These are phyloP conservation scores for Diorhabda carinulata DNA, from an alignment of 1,140 invertebrate genomes.

Conservation along the genomic window DNA sequence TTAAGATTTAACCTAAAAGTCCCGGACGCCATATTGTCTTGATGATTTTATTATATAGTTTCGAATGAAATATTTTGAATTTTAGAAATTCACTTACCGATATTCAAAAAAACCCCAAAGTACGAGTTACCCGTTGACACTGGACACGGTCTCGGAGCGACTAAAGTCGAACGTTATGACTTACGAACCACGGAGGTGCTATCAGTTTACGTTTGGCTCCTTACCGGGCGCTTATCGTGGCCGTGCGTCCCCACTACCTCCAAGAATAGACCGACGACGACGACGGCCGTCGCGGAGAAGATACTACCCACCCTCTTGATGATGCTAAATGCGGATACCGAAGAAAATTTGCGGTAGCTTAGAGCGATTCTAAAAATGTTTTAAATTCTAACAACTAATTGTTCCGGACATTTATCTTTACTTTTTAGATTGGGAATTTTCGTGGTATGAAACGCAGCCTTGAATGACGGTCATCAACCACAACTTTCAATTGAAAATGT, in stretches of 20 bases:
- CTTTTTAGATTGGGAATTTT: no score
- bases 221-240: conserved; percentile 39
- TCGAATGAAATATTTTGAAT: no score
- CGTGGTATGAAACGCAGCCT: no score
- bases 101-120: conserved; percentile 18
- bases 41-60: no score
- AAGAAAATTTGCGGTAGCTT: not conserved
- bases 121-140: conserved; percentile 31
- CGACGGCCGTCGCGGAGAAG: conserved; percentile 9
- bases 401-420: no score
- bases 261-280: conserved; percentile 31
- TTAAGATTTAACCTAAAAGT: no score
- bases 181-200: conserved; percentile 36
- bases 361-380: conserved; percentile 33
- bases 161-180: conserved; percentile 32
- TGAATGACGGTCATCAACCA: no score
- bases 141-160: conserved; percentile 45
- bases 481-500: no score
- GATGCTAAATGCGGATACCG: conserved; percentile 8
- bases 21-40: no score
- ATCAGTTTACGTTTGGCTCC: conserved; percentile 45
- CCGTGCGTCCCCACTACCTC: conserved; percentile 24
- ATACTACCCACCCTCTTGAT: conserved; percentile 1
- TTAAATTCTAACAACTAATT: no score
- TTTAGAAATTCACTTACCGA: conserved; percentile 27